phyloP scores from a whole-genome alignment of 2,797 vertebrate genomes.

The Malurus splendens region DNA sequence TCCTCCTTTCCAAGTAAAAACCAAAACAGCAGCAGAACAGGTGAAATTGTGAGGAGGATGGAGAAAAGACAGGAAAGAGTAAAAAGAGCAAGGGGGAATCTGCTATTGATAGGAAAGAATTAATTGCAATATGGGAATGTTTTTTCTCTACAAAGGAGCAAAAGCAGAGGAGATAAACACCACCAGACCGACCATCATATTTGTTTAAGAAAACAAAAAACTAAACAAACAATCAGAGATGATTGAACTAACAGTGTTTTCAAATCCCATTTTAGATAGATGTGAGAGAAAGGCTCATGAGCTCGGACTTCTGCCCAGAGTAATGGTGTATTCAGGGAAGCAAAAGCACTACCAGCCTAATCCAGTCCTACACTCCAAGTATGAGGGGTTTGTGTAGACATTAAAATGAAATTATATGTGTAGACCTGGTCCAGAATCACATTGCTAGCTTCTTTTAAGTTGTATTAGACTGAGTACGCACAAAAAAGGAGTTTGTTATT shows the following conservation, averaged over 20 bases:
- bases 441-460: not conserved
- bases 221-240: not conserved
- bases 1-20: not conserved
- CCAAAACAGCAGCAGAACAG: not conserved
- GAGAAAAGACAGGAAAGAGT: not conserved
- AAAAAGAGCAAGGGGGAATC: not conserved
- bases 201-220: slow-evolving; percentile 7
- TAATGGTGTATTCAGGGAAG: not conserved
- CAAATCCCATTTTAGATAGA: not conserved
- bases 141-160: not conserved
- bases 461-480: not conserved
- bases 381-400: not conserved
- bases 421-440: not conserved
- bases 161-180: not conserved
- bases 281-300: not conserved
- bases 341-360: not conserved
- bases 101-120: not conserved
- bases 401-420: not conserved
- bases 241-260: not conserved
- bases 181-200: not conserved
- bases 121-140: not conserved
- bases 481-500: not conserved
- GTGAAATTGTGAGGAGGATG: not conserved
- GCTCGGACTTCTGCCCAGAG: not conserved
- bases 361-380: not conserved